A percentile compares a stretch with the other conserved stretches of the same genome.
These are phyloP conservation scores for Ecliptopera silaceata DNA, from an alignment of 2,888 invertebrate genomes.

Conservation along the genomic window DNA sequence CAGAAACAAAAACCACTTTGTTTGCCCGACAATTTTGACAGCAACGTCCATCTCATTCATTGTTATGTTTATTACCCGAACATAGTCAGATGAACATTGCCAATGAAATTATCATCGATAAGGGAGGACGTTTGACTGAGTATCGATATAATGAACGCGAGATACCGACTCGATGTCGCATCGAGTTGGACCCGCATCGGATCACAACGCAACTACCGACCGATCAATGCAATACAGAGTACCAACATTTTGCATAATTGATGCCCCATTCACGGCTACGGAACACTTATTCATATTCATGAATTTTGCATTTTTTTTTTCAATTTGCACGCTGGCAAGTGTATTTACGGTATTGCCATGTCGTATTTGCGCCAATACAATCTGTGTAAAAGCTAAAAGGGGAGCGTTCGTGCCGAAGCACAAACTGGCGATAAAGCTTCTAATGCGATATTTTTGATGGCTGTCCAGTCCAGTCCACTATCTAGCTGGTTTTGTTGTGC, in stretches of 20 bases:
- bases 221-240: conserved; percentile 70
- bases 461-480: conserved; percentile 43
- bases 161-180: conserved; percentile 48
- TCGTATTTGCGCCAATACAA: conserved; percentile 73
- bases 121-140: conserved; percentile 49
- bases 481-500: conserved; percentile 40
- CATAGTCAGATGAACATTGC: conserved; percentile 50
- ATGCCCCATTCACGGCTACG: conserved; percentile 75
- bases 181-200: conserved; percentile 52
- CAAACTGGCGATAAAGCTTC: conserved; percentile 57
- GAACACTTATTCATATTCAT: conserved; percentile 80
- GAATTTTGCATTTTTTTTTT: conserved; percentile 75
- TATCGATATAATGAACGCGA: conserved; percentile 49
- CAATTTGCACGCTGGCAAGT: conserved; percentile 73
- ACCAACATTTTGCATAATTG: conserved; percentile 77
- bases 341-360: conserved; percentile 71
- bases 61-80: conserved; percentile 53
- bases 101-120: conserved; percentile 48
- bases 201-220: conserved; percentile 43
- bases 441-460: conserved; percentile 69
- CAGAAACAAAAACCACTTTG: conserved; percentile 14
- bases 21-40: conserved; percentile 24
- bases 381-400: conserved; percentile 68
- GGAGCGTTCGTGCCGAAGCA: conserved; percentile 48
- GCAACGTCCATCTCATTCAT: conserved; percentile 44